Evolutionary conservation across 2,888 invertebrate species (phyloP).

Genomic region (Sesia apiformis): DNA sequence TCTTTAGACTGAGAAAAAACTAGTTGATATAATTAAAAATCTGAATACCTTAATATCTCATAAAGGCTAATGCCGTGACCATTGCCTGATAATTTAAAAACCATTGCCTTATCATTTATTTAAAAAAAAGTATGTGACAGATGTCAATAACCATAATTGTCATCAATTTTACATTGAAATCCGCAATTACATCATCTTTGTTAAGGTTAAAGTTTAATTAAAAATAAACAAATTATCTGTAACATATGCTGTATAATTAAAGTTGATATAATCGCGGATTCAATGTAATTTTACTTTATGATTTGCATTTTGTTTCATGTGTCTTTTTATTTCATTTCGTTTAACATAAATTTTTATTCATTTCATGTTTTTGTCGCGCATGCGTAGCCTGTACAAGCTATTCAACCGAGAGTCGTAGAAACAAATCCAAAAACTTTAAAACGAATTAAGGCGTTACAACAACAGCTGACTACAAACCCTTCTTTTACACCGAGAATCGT

Average conservation of each 20-base stretch:
- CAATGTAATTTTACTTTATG: not conserved
- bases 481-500: slow-evolving; percentile 64
- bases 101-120: no score
- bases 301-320: not conserved
- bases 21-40: no score
- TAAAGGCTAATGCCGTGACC: no score
- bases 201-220: not conserved
- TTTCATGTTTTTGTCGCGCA: slow-evolving; percentile 62
- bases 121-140: no score
- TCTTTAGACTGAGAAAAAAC: no score
- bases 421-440: slow-evolving; percentile 46
- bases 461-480: slow-evolving; percentile 64
- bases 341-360: slow-evolving; percentile 33
- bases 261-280: not conserved
- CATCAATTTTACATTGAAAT: not conserved
- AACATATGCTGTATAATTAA: not conserved
- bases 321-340: not conserved
- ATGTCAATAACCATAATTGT: not conserved
- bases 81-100: no score
- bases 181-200: not conserved
- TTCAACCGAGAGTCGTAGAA: slow-evolving; percentile 69
- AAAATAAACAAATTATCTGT: not conserved
- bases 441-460: slow-evolving; percentile 56
- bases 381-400: slow-evolving; percentile 71
- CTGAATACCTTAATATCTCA: no score